phyloP scores from a whole-genome alignment of 1,140 invertebrate species.

The Pinna nobilis region DNA sequence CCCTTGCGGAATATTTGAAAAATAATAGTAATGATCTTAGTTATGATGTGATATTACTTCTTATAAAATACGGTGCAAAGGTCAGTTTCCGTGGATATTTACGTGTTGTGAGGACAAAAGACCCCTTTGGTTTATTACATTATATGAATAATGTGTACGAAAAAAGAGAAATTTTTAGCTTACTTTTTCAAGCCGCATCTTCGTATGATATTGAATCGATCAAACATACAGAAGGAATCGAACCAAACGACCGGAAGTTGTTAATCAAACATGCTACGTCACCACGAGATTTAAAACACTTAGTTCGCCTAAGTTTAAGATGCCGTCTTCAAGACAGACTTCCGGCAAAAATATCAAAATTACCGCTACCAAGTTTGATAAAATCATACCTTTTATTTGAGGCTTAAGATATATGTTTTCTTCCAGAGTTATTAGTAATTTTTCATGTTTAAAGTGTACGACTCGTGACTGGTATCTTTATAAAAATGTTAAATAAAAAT shows the following conservation, averaged over 20 bases:
- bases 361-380: constrained; percentile 61
- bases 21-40: constrained; percentile 81
- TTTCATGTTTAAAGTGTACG: too few relatives aligned
- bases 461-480: too few relatives aligned
- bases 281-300: constrained; percentile 55
- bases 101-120: constrained; percentile 31
- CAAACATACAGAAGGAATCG: constrained; percentile 18
- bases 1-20: constrained; percentile 89
- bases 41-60: constrained; percentile 81
- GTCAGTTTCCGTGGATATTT: constrained; percentile 57
- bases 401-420: not conserved
- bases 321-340: constrained; percentile 34
- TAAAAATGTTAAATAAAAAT: too few relatives aligned
- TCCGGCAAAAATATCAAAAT: constrained; percentile 40
- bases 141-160: constrained; percentile 45
- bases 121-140: constrained; percentile 63
- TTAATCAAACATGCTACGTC: constrained; percentile 31
- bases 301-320: constrained; percentile 44
- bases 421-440: not conserved
- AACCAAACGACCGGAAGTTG: constrained; percentile 40
- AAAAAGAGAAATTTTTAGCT: constrained; percentile 48
- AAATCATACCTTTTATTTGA: constrained; percentile 62
- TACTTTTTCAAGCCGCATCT: constrained; percentile 47
- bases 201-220: constrained; percentile 53
- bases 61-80: constrained; percentile 86